A percentile compares a stretch with the other conserved stretches of the same genome.
phyloP scores from a whole-genome alignment of 2,113 vertebrate species.

The Dissostichus mawsoni region DNA sequence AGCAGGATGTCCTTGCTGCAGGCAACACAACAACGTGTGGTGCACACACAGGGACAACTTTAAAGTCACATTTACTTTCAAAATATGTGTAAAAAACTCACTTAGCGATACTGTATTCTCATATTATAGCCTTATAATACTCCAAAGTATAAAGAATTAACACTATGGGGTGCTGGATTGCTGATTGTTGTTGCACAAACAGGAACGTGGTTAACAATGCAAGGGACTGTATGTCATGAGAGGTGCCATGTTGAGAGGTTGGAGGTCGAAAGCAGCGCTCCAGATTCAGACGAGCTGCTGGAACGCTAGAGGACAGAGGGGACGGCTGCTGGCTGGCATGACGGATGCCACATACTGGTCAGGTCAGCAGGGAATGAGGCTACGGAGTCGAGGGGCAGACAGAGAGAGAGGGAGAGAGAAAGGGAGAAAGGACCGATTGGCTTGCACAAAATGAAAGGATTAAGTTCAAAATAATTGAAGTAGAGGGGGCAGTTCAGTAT shows the following conservation, averaged over 20 bases:
- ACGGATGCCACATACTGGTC: slow-evolving; percentile 65
- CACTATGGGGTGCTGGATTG: neutral
- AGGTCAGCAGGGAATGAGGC: slow-evolving; percentile 67
- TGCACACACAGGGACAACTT: too few species aligned
- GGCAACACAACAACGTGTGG: neutral
- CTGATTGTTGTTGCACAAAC: neutral
- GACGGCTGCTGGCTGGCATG: slow-evolving; percentile 61
- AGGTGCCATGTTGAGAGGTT: slow-evolving; percentile 58
- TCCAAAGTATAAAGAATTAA: neutral
- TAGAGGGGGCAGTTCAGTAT: slow-evolving; percentile 37
- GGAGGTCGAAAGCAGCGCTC: slow-evolving; percentile 48
- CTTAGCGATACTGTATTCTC: neutral
- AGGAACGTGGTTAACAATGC: slow-evolving; percentile 7
- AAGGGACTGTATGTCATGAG: slow-evolving; percentile 18
- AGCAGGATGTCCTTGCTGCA: neutral
- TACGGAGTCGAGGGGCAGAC: slow-evolving; percentile 33
- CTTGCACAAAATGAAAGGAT: slow-evolving; percentile 55
- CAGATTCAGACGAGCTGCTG: slow-evolving; percentile 48
- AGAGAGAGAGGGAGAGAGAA: neutral
- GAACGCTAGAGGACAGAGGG: slow-evolving; percentile 64
- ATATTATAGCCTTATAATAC: neutral
- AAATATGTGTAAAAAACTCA: neutral
- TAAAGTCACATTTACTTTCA: neutral
- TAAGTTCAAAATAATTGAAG: slow-evolving; percentile 76
- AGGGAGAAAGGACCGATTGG: neutral